Percentiles rank a stretch among this genome's conserved stretches.
These are phyloP conservation scores for Corythoichthys intestinalis DNA, from an alignment of 2,113 vertebrate genomes.

Conservation along the genomic window DNA sequence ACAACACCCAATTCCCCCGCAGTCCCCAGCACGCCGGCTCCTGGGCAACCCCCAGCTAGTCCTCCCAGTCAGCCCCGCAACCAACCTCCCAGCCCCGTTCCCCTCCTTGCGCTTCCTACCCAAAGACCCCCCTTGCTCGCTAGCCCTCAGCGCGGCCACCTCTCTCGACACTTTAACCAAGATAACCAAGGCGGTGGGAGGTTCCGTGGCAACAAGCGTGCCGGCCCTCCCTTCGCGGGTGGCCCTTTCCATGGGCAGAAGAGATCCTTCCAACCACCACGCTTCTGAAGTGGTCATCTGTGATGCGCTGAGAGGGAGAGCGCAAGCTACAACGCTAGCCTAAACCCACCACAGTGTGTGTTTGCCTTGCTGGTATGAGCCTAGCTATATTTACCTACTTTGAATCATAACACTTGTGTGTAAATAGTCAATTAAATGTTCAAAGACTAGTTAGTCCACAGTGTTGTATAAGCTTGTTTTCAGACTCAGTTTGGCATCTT, in stretches of 20 bases:
- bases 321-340: conserved; percentile 37
- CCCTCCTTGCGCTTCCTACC: conserved; percentile 63
- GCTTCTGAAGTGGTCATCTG: conserved; percentile 79
- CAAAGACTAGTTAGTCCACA: conserved; percentile 18
- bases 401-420: conserved; percentile 37
- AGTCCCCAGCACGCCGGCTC: conserved; percentile 39
- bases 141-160: conserved; percentile 59
- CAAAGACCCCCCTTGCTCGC: conserved; percentile 73
- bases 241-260: conserved; percentile 84
- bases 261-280: conserved; percentile 89
- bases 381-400: conserved; percentile 51
- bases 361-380: conserved; percentile 67
- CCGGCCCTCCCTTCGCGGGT: conserved; percentile 75
- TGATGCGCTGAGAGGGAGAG: conserved; percentile 46
- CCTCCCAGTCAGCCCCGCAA: conserved; percentile 48
- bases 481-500: conserved; percentile 14
- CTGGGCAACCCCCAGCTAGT: conserved; percentile 46
- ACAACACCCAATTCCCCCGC: conserved; percentile 62
- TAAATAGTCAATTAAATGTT: conserved; percentile 48
- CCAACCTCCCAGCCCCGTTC: conserved; percentile 44
- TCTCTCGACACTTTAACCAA: conserved; percentile 73
- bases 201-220: conserved; percentile 78
- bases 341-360: conserved; percentile 40
- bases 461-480: conserved; percentile 31
- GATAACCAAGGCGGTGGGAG: conserved; percentile 72